phyloP scores from a whole-genome alignment of 2,888 invertebrate species.

The Cephalotes varians region DNA sequence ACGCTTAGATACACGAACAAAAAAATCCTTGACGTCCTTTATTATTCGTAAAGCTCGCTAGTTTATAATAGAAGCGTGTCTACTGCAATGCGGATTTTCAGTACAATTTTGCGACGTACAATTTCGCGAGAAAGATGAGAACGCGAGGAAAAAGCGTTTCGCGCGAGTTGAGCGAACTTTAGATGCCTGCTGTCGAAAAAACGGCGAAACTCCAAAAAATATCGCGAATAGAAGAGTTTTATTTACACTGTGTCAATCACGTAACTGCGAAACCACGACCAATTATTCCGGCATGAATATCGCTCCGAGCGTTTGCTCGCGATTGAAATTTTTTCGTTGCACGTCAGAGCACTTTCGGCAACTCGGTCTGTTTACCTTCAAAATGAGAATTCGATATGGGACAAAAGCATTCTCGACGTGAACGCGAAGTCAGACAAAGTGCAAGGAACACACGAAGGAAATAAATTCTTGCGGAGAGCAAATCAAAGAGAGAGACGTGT shows the following conservation, averaged over 20 bases:
- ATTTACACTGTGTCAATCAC: constrained; percentile 19
- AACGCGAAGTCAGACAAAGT: not conserved
- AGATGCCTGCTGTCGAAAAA: constrained; percentile 6
- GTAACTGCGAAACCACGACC: not conserved
- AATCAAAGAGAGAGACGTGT: not conserved
- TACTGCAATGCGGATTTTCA: constrained; percentile 46
- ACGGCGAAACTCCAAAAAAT: not conserved
- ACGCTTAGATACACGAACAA: not conserved
- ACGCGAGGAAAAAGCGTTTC: not conserved
- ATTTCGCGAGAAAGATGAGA: constrained; percentile 13
- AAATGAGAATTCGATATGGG: constrained; percentile 12
- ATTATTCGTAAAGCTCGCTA: not conserved
- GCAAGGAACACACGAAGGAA: not conserved
- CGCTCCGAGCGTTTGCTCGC: not conserved
- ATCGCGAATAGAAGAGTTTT: not conserved
- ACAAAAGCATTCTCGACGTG: not conserved
- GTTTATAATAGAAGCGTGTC: not conserved
- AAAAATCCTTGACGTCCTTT: not conserved
- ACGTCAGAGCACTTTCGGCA: not conserved
- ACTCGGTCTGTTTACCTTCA: not conserved
- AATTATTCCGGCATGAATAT: constrained; percentile 2
- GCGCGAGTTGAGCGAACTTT: not conserved
- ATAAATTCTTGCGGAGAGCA: not conserved
- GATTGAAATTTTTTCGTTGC: not conserved
- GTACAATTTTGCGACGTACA: constrained; percentile 15